Base-by-base conservation (phyloP, 2,888 invertebrate genomes). In the Orchesellides sinensis region DNA sequence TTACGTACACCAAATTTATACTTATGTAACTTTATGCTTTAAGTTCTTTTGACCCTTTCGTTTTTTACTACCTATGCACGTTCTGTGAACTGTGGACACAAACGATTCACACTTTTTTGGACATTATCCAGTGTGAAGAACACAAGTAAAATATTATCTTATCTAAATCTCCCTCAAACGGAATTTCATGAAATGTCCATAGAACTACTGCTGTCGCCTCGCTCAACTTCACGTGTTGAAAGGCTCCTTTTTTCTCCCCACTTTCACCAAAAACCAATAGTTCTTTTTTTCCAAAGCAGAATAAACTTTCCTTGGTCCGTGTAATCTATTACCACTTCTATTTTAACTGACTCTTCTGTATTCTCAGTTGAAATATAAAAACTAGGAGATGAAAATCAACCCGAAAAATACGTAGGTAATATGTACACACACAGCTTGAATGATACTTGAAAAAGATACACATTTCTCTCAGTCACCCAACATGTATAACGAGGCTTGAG, bases 111-210 rank as follows among this genome's bases (percentile, higher is more conserved):
- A 54, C 25, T 27, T 59, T 45, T 61, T 74, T 74, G 74, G 74
- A 74, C 65, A 25, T 10, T 65, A 49, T 63, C 74, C 74, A 74
- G 70, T 23, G 56, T 14, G 61, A 27, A 17, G 35, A 63, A 40
- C n/a, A 17, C 21, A 65, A 74, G 75, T 75, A 66, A 75, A 75
- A 75, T 75, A 66, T 66, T 75, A 75, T 75, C 75, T 45, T 47
- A 66, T 75, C 75, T 75, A 75, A 66, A 75, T 75, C 75, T 75
- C 66, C 25, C 45, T 75, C 56, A 66, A 74, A 54, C 56, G 56
- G 75, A 54, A 66, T 75, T 66, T 40, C 75, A 66, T 66, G 66
- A 52, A 74, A 63, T 74, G 54, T 32, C 65, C 65, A 35, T 61
- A 32, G 49, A 59, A 23, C 25, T 14, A 59, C 19, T 17, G 56